A percentile compares a stretch with the other conserved stretches of the same genome.
phyloP scores from a whole-genome alignment of 2,113 vertebrate genomes.

The Vimba vimba region DNA sequence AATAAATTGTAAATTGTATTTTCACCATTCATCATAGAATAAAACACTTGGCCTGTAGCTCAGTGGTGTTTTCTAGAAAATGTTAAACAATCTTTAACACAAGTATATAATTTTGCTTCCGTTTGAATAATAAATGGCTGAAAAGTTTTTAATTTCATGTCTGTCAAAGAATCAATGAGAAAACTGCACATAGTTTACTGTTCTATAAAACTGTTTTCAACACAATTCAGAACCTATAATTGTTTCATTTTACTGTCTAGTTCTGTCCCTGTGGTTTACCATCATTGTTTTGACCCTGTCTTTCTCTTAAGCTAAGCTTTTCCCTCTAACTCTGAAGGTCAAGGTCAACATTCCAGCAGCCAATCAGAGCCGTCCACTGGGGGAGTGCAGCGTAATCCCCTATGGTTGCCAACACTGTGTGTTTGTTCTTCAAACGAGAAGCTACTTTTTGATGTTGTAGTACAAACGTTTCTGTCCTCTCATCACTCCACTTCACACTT shows the following conservation, averaged over 20 bases:
- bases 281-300: conserved; percentile 22
- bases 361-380: conserved; percentile 53
- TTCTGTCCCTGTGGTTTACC: conserved; percentile 6
- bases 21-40: not conserved
- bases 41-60: not conserved
- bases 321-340: conserved; percentile 39
- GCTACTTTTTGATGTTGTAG: conserved; percentile 67
- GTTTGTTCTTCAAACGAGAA: conserved; percentile 60
- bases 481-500: conserved; percentile 21
- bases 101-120: too few species aligned
- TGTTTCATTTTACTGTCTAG: not conserved
- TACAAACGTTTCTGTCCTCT: conserved; percentile 63
- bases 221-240: not conserved
- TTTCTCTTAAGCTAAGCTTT: conserved; percentile 28
- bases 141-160: too few species aligned
- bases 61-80: too few species aligned
- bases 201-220: not conserved
- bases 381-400: conserved; percentile 49
- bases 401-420: conserved; percentile 50
- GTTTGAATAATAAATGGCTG: too few species aligned
- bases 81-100: too few species aligned
- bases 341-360: conserved; percentile 59
- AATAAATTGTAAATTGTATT: not conserved
- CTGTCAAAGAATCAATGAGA: not conserved
- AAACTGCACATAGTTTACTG: not conserved